Evolutionary conservation across 2,888 invertebrate genomes (phyloP).

Genomic region (Apomyelois bistriatella): DNA sequence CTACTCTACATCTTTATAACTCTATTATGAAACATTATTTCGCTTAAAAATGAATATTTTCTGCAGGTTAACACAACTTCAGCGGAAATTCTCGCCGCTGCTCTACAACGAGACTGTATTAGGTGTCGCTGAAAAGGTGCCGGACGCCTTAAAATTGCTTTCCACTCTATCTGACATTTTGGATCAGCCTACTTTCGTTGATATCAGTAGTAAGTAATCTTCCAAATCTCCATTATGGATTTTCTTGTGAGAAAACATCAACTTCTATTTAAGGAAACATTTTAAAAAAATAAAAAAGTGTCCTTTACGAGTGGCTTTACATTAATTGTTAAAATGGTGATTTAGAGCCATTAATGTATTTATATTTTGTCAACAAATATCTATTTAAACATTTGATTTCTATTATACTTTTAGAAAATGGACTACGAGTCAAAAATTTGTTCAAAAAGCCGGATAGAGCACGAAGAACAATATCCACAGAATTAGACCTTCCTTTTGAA

Average conservation of each 20-base stretch:
- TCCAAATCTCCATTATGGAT: too few species aligned
- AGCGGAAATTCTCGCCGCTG: constrained; percentile 64
- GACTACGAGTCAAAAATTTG: constrained; percentile 70
- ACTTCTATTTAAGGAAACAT: too few species aligned
- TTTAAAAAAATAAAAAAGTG: too few species aligned
- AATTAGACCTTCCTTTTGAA: constrained; percentile 50
- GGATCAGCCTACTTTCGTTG: constrained; percentile 72
- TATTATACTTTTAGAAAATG: constrained; percentile 60
- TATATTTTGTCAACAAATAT: too few species aligned
- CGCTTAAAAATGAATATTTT: constrained; percentile 1
- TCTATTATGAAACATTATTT: too few species aligned
- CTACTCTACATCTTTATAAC: too few species aligned
- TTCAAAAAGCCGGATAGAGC: constrained; percentile 67
- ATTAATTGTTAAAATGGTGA: too few species aligned
- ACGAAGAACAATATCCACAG: constrained; percentile 51
- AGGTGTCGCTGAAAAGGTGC: constrained; percentile 63
- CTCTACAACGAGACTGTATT: constrained; percentile 69
- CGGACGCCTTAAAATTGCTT: constrained; percentile 73
- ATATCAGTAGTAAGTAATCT: constrained; percentile 73
- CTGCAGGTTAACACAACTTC: constrained; percentile 56
- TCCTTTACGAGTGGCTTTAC: too few species aligned
- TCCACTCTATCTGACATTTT: constrained; percentile 75
- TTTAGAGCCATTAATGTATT: too few species aligned
- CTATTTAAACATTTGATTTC: too few species aligned
- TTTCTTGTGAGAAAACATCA: too few species aligned